Conservation (phyloP, 2,113 vertebrate species). For the Catharus bicknelli region DNA sequence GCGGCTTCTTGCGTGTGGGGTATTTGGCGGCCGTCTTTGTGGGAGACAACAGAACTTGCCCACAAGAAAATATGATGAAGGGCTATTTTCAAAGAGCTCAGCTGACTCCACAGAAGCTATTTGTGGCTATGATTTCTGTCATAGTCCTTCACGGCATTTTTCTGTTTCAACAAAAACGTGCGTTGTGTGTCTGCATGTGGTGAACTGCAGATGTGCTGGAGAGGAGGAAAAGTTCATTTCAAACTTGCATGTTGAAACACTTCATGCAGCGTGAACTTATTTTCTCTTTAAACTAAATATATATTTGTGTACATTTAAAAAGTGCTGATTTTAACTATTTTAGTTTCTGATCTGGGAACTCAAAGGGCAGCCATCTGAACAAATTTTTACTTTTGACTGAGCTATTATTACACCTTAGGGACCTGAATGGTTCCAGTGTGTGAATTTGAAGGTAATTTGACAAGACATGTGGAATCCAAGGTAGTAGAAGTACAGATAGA, state of each 20-base stretch:
- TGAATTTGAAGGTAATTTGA: slow-evolving; percentile 57
- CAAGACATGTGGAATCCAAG: slow-evolving; percentile 47
- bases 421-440: neutral
- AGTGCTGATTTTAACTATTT: slow-evolving; percentile 55
- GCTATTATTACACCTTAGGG: slow-evolving; percentile 54
- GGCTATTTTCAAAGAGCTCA: neutral
- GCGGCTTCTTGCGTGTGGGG: neutral
- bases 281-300: slow-evolving; percentile 49
- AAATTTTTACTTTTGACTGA: slow-evolving; percentile 49
- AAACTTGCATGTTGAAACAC: neutral
- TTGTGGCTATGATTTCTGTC: neutral
- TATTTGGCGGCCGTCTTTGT: neutral
- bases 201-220: slow-evolving; percentile 37
- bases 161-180: slow-evolving; percentile 12
- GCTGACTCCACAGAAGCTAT: neutral
- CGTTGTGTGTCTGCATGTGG: neutral
- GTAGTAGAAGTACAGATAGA: slow-evolving; percentile 15
- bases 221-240: slow-evolving; percentile 34
- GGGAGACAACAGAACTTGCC: neutral
- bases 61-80: neutral
- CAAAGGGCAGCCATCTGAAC: slow-evolving; percentile 27
- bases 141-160: slow-evolving; percentile 11
- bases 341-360: slow-evolving; percentile 26
- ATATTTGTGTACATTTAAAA: neutral
- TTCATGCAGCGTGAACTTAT: slow-evolving; percentile 5